Percentiles rank a stretch among this genome's conserved stretches.
Evolutionary conservation across 92 coral and sea anemone genomes (phyloP).

Genomic region (Porites lobata): DNA sequence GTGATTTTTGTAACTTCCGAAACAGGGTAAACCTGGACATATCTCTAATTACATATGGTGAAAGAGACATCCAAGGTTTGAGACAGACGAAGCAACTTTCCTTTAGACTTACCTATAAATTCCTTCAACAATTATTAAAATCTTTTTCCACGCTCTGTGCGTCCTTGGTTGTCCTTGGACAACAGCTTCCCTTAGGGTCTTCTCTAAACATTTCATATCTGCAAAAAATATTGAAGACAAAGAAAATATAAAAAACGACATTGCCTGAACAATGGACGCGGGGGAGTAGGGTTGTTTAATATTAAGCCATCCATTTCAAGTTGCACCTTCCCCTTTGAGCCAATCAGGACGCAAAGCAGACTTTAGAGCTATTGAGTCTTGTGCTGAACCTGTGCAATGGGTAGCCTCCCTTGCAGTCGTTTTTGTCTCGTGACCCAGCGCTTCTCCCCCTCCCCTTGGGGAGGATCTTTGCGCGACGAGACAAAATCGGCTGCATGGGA

Average conservation of each 20-base stretch:
- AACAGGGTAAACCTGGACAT: neutral
- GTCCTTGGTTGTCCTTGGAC: conserved; percentile 97
- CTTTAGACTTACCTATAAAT: conserved; percentile 81
- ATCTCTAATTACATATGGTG: neutral
- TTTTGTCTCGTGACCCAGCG: no score
- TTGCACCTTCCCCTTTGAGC: neutral
- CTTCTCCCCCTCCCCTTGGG: no score
- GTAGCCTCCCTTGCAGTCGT: no score
- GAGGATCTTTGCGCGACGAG: no score
- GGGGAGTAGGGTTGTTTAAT: no score
- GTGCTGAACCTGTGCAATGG: neutral
- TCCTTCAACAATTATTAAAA: conserved; percentile 94
- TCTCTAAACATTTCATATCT: conserved; percentile 89
- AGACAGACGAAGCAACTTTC: neutral
- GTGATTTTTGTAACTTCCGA: no score
- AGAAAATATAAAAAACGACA: no score
- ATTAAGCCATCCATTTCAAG: neutral
- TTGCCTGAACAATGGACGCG: no score
- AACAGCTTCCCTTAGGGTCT: conserved; percentile 80
- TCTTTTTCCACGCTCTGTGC: conserved; percentile 94
- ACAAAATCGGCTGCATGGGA: no score
- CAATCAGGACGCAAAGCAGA: neutral
- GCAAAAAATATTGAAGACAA: neutral
- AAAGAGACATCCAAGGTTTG: no score
- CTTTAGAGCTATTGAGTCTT: neutral